Base-by-base conservation (phyloP, 2,113 vertebrate genomes). In the Polypterus bichir region DNA sequence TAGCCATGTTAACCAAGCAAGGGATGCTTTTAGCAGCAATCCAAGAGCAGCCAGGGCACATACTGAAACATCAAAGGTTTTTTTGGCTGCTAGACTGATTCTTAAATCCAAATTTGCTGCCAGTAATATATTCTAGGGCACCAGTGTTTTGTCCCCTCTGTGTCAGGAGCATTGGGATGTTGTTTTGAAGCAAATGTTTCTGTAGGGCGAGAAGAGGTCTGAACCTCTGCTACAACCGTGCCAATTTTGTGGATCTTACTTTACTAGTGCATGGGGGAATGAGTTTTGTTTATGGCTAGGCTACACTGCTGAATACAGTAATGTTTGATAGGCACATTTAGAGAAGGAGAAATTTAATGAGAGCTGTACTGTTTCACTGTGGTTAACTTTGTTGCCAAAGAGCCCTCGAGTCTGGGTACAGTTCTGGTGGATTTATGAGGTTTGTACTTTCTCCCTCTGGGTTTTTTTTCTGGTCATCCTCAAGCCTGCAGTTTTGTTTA, bases 41-140 rank as follows among this genome's bases (percentile, higher is more conserved):
- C 51, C 61, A 9, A 10, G 27, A 44, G 51, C 44, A 51, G 45
- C 49, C 10, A 7, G 60, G 49, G 60, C 51, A 47, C 61, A 44
- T 27, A 10, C 27, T 51, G 44, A 52, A 51, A 62, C 61, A 54
- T 62, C 61, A 62, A 62, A 62, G 9, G 52, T 7, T 6, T 44
- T 47, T 9, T 62, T 62, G 61, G 61, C 61, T 54, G 53, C 61
- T 53, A 52, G 52, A 62, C 61, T 54, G 47, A 46, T 53, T 54
- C 7, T 54, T 54, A 52, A 62, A 62, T 49, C 61, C 51, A 7
- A n/a, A 47, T 62, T 52, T 61, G 5, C 51, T 9, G 61, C 51
- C 61, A 46, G 4, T 44, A 46, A 49, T n/a, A 45, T 62, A 7
- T 8, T 45, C 46, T 54, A 46, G 61, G 61, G 49, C 51, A 44